Conservation (phyloP, 2,113 vertebrate genomes). For the Nothobranchius furzeri region DNA sequence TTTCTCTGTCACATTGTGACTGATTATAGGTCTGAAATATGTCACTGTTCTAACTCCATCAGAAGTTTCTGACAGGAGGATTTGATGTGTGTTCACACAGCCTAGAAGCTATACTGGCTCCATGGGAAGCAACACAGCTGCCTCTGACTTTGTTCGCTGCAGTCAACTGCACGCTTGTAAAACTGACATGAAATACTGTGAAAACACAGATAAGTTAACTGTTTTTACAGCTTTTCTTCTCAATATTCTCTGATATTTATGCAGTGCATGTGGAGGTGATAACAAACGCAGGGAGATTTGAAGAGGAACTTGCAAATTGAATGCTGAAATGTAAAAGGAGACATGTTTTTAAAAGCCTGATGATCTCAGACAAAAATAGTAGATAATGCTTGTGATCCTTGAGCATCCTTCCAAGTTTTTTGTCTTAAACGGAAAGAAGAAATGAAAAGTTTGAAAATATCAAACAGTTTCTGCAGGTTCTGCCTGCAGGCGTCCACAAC, state of each 20-base stretch:
- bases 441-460: constrained; percentile 36
- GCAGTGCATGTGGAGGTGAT: not conserved
- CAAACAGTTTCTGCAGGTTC: constrained; percentile 48
- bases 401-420: constrained; percentile 20
- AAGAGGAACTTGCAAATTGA: not conserved
- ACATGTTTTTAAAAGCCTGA: not conserved
- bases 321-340: not conserved
- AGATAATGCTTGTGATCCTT: not conserved
- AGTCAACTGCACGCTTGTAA: constrained; percentile 12
- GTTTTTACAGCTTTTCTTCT: constrained; percentile 23
- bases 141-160: constrained; percentile 4
- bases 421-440: constrained; percentile 1
- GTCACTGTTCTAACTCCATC: constrained; percentile 71
- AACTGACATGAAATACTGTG: constrained; percentile 16
- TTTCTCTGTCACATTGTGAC: constrained; percentile 75
- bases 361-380: not conserved
- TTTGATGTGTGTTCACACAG: constrained; percentile 56
- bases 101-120: constrained; percentile 46
- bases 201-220: constrained; percentile 5
- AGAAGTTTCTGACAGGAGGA: constrained; percentile 67
- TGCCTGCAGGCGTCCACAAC: constrained; percentile 47
- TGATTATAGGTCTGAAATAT: constrained; percentile 74
- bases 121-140: constrained; percentile 33
- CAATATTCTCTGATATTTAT: constrained; percentile 3
- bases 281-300: constrained; percentile 18